Evolutionary conservation across 2,888 invertebrate genomes (phyloP), one percentile per base, ranked within the genome.

Genomic region (Dryobotodes eremita): DNA sequence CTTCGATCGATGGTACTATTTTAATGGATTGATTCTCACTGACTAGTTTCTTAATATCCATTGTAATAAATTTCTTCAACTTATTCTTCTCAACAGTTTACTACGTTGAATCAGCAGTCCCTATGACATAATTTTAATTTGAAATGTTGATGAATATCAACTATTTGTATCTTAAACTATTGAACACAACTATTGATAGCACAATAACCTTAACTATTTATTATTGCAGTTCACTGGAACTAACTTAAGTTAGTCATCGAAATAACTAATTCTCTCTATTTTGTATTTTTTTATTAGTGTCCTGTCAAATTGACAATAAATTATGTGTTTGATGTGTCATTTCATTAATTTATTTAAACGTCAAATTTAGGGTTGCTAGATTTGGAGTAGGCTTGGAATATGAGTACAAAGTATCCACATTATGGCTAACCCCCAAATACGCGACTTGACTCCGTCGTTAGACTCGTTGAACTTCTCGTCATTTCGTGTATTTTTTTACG

Each of bases 1-100:
- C 96, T 91, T 97, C 96, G 61, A 96, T 89, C 50, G 97, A 95
- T 61, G 97, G 97, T 71, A 97, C 94, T 84, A 97, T 95, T 92
- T 96, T 97, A 76, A 97, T 96, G 36, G 94, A 93, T 89, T 96
- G 96, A 87, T 95, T 94, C 86, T 92, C 89, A 82, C 91, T 89
- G 68, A 93, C 93, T 68, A 96, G 90, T 79, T 92, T 87, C 77
- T 94, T 92, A 77, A 95, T 87, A 90, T 94, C 92, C 89, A 94
- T 92, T 85, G 89, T 90, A 46, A 26, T 42, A 42, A 57, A 57
- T 75, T 26, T 77, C 78, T 71, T 65, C 26, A 64, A 62, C 11
- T 69, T 61, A 15, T 73, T 75, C 71, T 69, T 64, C 55, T 65
- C 15, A 4, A 61, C 50, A 57, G n/a, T 71, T 64, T 70, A 50